A percentile compares a stretch with the other conserved stretches of the same genome.
Conservation (phyloP, 1,140 invertebrate species). For the Caenorhabditis tropicalis region DNA sequence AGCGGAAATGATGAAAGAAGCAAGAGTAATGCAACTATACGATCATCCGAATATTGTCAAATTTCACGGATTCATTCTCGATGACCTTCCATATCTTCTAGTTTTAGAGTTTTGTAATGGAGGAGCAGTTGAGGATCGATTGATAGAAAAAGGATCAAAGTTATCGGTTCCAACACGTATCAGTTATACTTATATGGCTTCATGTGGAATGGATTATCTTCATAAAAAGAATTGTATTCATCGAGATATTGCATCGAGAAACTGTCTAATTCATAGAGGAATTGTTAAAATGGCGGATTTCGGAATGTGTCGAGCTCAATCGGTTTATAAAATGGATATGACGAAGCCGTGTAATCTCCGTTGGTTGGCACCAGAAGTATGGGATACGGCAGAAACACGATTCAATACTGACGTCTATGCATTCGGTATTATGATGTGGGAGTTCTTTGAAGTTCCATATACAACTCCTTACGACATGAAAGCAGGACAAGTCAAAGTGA, state of each 20-base stretch:
- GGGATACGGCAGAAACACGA: slow-evolving; percentile 54
- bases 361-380: slow-evolving; percentile 52
- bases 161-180: slow-evolving; percentile 48
- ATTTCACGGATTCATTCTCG: slow-evolving; percentile 64
- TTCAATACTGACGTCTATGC: slow-evolving; percentile 55
- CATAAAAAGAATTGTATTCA: slow-evolving; percentile 64
- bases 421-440: slow-evolving; percentile 55
- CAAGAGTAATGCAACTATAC: slow-evolving; percentile 66
- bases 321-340: slow-evolving; percentile 66
- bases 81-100: slow-evolving; percentile 62
- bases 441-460: slow-evolving; percentile 55
- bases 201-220: slow-evolving; percentile 63
- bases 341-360: slow-evolving; percentile 63
- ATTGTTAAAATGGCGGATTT: slow-evolving; percentile 64
- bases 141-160: slow-evolving; percentile 46
- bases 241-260: slow-evolving; percentile 65
- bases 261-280: slow-evolving; percentile 60
- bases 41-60: slow-evolving; percentile 66
- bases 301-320: slow-evolving; percentile 64
- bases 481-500: slow-evolving; percentile 60
- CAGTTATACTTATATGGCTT: slow-evolving; percentile 57
- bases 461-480: slow-evolving; percentile 51
- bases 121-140: slow-evolving; percentile 62
- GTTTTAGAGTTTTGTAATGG: slow-evolving; percentile 67
- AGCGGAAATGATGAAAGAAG: slow-evolving; percentile 66